These are phyloP conservation scores for Brachionus plicatilis DNA, from an alignment of 1,140 invertebrate genomes.

Conservation along the genomic window DNA sequence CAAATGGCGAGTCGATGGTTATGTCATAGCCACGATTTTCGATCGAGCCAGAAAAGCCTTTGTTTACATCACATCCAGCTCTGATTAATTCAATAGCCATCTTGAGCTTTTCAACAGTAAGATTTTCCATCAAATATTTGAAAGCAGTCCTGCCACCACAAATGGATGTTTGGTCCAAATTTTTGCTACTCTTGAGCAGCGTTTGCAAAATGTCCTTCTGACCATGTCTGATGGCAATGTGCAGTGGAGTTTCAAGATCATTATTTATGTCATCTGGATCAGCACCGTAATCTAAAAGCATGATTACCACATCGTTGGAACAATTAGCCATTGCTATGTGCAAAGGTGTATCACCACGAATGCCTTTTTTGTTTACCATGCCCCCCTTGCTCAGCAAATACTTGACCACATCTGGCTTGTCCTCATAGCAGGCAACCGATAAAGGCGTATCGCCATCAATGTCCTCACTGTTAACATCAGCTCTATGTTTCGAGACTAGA, in stretches of 20 bases:
- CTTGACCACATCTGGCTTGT: neutral
- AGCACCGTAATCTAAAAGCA: neutral
- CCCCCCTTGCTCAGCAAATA: slow-evolving; percentile 14
- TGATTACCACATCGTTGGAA: neutral
- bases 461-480: slow-evolving; percentile 26
- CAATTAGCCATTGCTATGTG: slow-evolving; percentile 37
- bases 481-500: neutral
- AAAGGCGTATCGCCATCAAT: slow-evolving; percentile 21
- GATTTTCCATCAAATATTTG: neutral
- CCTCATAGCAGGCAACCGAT: slow-evolving; percentile 21
- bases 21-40: neutral
- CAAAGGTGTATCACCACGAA: slow-evolving; percentile 34
- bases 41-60: neutral
- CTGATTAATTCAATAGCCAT: slow-evolving; percentile 5
- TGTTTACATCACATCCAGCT: slow-evolving; percentile 20
- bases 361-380: slow-evolving; percentile 1
- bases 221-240: neutral
- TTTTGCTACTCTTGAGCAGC: neutral
- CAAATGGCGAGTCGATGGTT: neutral
- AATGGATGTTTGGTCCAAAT: neutral
- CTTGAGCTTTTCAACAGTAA: neutral
- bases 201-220: neutral
- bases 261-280: neutral
- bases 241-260: slow-evolving; percentile 5
- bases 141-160: neutral